Base-by-base conservation (phyloP, 2,888 invertebrate genomes). In the Pyrocoelia pectoralis region DNA sequence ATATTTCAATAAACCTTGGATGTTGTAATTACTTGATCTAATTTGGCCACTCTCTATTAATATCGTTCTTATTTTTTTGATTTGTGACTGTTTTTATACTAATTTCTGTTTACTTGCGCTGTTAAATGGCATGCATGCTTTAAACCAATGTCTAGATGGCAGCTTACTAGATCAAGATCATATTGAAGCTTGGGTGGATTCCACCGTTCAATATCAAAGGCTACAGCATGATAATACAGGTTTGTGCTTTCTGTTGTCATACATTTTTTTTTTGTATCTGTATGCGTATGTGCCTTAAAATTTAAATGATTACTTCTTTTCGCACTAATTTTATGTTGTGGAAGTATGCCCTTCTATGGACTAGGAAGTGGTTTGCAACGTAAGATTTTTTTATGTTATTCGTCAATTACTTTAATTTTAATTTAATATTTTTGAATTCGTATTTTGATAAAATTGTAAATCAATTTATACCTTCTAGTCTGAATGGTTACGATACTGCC, bases 151-250 rank as follows among this genome's bases (percentile, higher is more conserved):
- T 68, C 66, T 76, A 76, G 76, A 69, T 69, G 52, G 41, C 15
- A 60, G 29, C 50, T 6, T 41, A 28, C 17, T 19, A 48, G 51
- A 56, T 24, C 59, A 68, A 57, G 68, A 67, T 65, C 68, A 74
- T 63, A 71, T 78, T 69, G 79, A 77, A 66, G 74, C 73, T 68
- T 80, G 80, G 80, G 72, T 79, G 66, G 78, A 77, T 65, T 74
- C 77, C 51, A 78, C 80, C n/a, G 69, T 79, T 62, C 74, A 76
- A 64, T 76, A 74, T 70, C 69, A 76, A 67, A 72, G 73, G 58
- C 70, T 76, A 29, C 74, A 73, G 58, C 72, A 74, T 57, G 73
- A 69, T 52, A 77, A 77, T 60, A 76, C 78, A 77, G 80, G 80
- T 80, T 75, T 70, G 79, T 70, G 54, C 8, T 33, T 33, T 33